phyloP scores from a whole-genome alignment of 2,113 vertebrate species.

The Rhinoptilus africanus region DNA sequence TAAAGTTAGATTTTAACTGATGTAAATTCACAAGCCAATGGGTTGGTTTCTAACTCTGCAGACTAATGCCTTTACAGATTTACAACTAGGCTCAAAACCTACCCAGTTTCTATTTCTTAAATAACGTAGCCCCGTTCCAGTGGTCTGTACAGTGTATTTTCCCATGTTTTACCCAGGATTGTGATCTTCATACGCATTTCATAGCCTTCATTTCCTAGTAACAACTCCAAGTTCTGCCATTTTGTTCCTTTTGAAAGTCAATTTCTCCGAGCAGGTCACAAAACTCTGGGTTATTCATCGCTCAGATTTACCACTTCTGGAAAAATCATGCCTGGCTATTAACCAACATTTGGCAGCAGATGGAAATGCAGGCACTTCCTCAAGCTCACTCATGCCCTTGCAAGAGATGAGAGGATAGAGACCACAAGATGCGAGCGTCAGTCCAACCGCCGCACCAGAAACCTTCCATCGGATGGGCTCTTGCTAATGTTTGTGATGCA shows the following conservation, averaged over 20 bases:
- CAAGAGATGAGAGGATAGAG: not conserved
- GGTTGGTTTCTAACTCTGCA: not conserved
- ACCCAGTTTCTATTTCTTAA: not conserved
- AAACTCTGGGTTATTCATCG: not conserved
- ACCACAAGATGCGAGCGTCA: not conserved
- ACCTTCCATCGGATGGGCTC: not conserved
- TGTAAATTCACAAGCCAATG: not conserved
- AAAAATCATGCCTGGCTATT: not conserved
- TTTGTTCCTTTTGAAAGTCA: not conserved
- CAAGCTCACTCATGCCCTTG: rapidly evolving
- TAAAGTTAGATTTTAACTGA: not conserved
- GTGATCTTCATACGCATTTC: not conserved
- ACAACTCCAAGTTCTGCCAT: rapidly evolving
- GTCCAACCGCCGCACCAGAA: not conserved
- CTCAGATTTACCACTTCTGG: not conserved
- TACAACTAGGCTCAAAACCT: not conserved
- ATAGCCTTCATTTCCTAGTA: not conserved
- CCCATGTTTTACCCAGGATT: not conserved
- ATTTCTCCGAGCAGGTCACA: not conserved
- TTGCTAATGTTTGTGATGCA: not conserved
- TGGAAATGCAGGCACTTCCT: not conserved
- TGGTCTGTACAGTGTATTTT: not conserved
- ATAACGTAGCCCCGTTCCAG: rapidly evolving
- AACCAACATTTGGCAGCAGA: not conserved
- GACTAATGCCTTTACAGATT: not conserved